A percentile compares a stretch with the other conserved stretches of the same genome.
phyloP scores from a whole-genome alignment of 2,888 invertebrate genomes.

The Phytoseiulus persimilis region DNA sequence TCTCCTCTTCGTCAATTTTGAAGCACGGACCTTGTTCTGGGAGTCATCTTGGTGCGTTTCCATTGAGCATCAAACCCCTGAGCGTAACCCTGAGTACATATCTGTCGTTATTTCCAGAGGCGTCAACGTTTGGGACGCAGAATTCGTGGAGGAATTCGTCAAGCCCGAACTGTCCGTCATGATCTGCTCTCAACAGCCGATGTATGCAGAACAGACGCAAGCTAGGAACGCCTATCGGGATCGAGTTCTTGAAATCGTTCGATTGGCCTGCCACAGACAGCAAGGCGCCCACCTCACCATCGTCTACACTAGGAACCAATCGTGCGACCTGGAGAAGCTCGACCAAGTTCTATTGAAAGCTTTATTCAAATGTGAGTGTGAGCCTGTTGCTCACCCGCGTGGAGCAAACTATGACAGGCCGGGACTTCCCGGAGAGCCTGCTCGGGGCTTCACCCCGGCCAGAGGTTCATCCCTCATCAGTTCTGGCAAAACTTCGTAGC shows the following conservation, averaged over 20 bases:
- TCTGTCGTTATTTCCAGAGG: slow-evolving; percentile 7
- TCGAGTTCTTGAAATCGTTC: slow-evolving; percentile 50
- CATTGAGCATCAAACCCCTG: no score
- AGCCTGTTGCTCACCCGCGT: background rate
- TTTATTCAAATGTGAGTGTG: slow-evolving; percentile 49
- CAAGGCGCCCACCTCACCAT: slow-evolving; percentile 49
- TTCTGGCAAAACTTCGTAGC: no score
- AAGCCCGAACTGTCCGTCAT: slow-evolving; percentile 50
- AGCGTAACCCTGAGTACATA: no score
- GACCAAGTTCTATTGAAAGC: slow-evolving; percentile 50
- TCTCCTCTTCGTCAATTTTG: no score
- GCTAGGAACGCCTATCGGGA: slow-evolving; percentile 50
- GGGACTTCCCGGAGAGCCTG: background rate
- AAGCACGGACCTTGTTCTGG: no score
- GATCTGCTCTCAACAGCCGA: slow-evolving; percentile 49
- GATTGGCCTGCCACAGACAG: slow-evolving; percentile 48
- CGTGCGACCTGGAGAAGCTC: slow-evolving; percentile 49
- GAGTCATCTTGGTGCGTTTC: no score
- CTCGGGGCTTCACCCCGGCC: no score
- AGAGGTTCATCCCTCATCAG: no score
- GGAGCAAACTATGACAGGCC: background rate
- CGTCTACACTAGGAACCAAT: slow-evolving; percentile 49
- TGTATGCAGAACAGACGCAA: slow-evolving; percentile 49
- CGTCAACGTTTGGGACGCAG: slow-evolving; percentile 47
- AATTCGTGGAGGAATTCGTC: slow-evolving; percentile 49